Evolutionary conservation across 2,888 invertebrate genomes (phyloP), one percentile per base, ranked within the genome.

Genomic region (Drosophila pullipes): DNA sequence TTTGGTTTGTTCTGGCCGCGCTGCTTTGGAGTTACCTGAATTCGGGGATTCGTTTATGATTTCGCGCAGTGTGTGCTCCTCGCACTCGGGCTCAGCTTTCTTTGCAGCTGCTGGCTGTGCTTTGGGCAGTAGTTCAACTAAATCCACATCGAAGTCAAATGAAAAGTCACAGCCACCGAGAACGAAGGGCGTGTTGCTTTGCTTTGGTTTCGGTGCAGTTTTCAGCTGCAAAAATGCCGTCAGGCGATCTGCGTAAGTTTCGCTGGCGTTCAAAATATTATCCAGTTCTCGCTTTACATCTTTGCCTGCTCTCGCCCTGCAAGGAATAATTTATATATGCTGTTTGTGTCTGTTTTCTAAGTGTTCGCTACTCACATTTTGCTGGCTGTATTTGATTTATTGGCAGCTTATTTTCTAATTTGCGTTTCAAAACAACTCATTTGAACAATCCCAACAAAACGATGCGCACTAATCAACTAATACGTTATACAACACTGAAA

Each of bases 91-190:
- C 37, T 54, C 31, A 3, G 3, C 49, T 13, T 49, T 22, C n/a
- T 35, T 7, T 25, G 13, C 58, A 30, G 6, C 16, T 72, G 22
- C 44, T 10, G 61, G n/a, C 18, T 60, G 57, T 0, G 31, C 22
- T 25, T 74, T 54, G 4, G 67, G 49, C 1, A 74, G 69, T 10
- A 78, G 13, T 31, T 74, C 74, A 4, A 82, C 47, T 25, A 83
- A 59, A 39, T 89, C 89, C 11, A 83, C 82, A 22, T 86, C 89
- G 2, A 86, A 18, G 13, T 83, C 87, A 44, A 89, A 69, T 2
- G 87, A 62, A 1, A 74, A 30, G 53, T 81, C 72, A 1, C 64
- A 31, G n/a, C 47, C 66, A 16, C 53, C 82, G 3, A 89, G 30
- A 1, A 77, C 37, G 16, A 82, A 72, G 0, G 39, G 53, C 4